A percentile compares a stretch with the other conserved stretches of the same genome.
These are phyloP conservation scores for Arvicola amphibius DNA, from an alignment of 2,797 vertebrate species.

Conservation along the genomic window DNA sequence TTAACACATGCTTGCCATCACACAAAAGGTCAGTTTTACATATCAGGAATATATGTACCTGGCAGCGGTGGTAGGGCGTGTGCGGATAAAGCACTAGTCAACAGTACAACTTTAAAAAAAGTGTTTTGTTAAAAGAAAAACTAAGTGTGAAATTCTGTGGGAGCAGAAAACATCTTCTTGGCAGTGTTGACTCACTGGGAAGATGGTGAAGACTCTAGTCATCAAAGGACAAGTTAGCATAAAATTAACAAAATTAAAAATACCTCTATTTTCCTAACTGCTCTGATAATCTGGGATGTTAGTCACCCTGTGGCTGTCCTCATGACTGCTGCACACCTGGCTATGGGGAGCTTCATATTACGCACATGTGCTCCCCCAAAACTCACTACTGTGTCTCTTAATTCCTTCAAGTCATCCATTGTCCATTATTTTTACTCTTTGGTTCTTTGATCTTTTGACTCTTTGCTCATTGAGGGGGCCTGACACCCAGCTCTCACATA, in stretches of 20 bases:
- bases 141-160: background rate
- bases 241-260: slow-evolving; percentile 41
- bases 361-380: background rate
- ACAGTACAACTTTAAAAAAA: slow-evolving; percentile 10
- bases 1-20: slow-evolving; percentile 8
- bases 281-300: background rate
- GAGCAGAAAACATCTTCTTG: slow-evolving; percentile 19
- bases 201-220: background rate
- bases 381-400: background rate
- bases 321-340: too few relatives aligned
- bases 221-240: background rate
- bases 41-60: slow-evolving; percentile 16
- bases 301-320: background rate
- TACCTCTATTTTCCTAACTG: background rate
- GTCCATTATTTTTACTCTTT: background rate
- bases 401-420: too few relatives aligned
- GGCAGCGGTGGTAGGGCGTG: background rate
- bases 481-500: background rate
- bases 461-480: background rate
- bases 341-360: background rate
- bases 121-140: slow-evolving; percentile 17
- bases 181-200: slow-evolving; percentile 15
- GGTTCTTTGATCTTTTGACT: background rate
- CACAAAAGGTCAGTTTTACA: slow-evolving; percentile 39
- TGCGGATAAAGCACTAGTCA: background rate